Evolutionary conservation across 2,797 vertebrate genomes (phyloP), one percentile per base, ranked within the genome.

Genomic region (Melanotaenia boesemani): DNA sequence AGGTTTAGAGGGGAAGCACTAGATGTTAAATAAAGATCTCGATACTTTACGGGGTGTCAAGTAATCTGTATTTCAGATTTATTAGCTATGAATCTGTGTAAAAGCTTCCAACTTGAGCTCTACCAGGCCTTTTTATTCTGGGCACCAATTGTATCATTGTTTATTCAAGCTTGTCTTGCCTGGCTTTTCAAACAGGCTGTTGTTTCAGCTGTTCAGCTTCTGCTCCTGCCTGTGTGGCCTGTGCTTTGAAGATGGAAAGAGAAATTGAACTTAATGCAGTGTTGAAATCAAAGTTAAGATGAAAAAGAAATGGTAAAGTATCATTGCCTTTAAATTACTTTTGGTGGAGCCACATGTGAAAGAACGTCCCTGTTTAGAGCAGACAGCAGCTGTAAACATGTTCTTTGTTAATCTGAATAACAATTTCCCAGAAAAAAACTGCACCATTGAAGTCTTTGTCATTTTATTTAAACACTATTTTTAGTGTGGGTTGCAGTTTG

Each of bases 81-180:
- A 89, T 82, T 64, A 55, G 46, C 54, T 54, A 54, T 59, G 30
- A 41, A 70, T 84, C 67, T 70, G 76, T 50, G 66, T 30, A 20
- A 32, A 79, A 83, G 84, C 85, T 86, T 91, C 91, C 69, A 88
- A 82, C 85, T 86, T 89, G 82, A 91, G 89, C 85, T 84, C 65
- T 2, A 2, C 65, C 70, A 57, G 77, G 69, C 63, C 82, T 66
- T 80, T 10, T 77, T 46, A 65, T 70, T 86, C 77, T 67, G 79
- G 68, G 79, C 81, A 72, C 78, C 85, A 83, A 78, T 90, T 89
- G 90, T 92, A 83, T 88, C 75, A 80, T 62, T 86, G 84, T 86
- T 88, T 77, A 61, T 78, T 82, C 81, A 77, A 73, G 71, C 86
- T 74, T 62, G 74, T 77, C 79, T 82, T 55, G 52, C 46, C 41